Percentiles rank a stretch among this genome's conserved stretches.
These are phyloP conservation scores for Theonella swinhoei DNA, from an alignment of 37 sponge, comb jelly and placozoan genomes.

Conservation along the genomic window DNA sequence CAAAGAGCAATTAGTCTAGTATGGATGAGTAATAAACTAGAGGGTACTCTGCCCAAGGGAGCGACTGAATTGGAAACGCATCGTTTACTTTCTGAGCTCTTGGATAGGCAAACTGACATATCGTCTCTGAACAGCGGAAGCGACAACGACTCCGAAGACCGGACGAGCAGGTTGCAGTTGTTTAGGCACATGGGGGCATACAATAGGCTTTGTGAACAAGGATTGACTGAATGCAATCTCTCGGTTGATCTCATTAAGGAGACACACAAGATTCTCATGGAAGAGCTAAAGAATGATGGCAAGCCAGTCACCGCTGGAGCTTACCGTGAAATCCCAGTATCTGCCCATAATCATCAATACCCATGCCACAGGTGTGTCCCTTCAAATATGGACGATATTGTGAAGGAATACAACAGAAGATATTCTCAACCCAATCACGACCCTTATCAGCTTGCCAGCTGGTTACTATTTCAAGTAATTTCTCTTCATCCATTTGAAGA, in stretches of 20 bases:
- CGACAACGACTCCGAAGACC: too few relatives aligned
- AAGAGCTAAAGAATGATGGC: background rate
- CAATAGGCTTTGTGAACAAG: background rate
- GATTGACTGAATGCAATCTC: background rate
- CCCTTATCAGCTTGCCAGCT: conserved; percentile 20
- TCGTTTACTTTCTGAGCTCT: background rate
- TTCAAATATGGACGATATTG: background rate
- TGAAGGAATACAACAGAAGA: background rate
- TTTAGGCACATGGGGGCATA: too few relatives aligned
- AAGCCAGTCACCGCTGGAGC: background rate
- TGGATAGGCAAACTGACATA: too few relatives aligned
- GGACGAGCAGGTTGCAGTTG: too few relatives aligned
- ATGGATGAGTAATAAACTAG: background rate
- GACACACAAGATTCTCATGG: background rate
- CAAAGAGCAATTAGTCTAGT: background rate
- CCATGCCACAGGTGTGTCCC: background rate
- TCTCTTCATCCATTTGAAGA: conserved; percentile 31
- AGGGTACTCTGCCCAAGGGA: background rate
- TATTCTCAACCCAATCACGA: background rate
- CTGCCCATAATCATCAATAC: background rate
- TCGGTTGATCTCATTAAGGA: background rate
- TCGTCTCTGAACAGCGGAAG: too few relatives aligned
- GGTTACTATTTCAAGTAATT: conserved; percentile 5
- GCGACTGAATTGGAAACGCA: background rate
- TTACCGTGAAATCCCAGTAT: background rate